phyloP scores from a whole-genome alignment of 2,797 vertebrate genomes.

The Zalophus californianus region DNA sequence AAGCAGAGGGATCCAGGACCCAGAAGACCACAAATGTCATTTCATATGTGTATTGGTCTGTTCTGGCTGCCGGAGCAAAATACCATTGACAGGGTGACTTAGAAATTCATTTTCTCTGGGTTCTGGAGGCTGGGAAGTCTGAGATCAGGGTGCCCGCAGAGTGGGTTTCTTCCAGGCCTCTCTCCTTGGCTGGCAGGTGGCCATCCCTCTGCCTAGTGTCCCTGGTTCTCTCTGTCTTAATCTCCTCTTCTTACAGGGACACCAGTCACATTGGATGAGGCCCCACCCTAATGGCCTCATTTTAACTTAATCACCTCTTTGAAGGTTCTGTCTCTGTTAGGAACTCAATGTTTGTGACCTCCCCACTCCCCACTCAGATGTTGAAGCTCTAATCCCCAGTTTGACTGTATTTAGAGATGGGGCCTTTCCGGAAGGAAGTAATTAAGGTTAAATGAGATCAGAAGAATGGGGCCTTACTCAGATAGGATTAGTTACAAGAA shows the following conservation, averaged over 20 bases:
- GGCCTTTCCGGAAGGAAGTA: not conserved
- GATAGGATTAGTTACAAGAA: not conserved
- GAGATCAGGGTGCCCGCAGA: not conserved
- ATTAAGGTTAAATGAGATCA: not conserved
- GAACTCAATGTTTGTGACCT: not conserved
- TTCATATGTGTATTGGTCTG: not conserved
- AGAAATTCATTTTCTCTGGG: not conserved
- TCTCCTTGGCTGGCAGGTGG: not conserved
- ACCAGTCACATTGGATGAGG: not conserved
- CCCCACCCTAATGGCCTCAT: not conserved
- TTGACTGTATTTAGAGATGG: not conserved
- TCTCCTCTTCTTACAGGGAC: not conserved
- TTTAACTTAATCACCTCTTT: not conserved
- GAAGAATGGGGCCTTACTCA: not conserved
- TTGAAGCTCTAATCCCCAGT: not conserved
- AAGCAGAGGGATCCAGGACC: not conserved
- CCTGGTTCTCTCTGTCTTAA: not conserved
- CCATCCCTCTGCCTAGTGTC: not conserved
- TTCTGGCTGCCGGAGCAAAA: not conserved
- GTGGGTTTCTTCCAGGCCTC: not conserved
- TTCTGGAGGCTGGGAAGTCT: not conserved
- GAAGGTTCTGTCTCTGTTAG: not conserved
- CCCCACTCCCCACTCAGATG: not conserved
- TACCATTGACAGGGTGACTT: not conserved
- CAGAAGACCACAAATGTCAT: fast-evolving